phyloP scores from a whole-genome alignment of 2,888 invertebrate genomes.

The Aplocera efformata region DNA sequence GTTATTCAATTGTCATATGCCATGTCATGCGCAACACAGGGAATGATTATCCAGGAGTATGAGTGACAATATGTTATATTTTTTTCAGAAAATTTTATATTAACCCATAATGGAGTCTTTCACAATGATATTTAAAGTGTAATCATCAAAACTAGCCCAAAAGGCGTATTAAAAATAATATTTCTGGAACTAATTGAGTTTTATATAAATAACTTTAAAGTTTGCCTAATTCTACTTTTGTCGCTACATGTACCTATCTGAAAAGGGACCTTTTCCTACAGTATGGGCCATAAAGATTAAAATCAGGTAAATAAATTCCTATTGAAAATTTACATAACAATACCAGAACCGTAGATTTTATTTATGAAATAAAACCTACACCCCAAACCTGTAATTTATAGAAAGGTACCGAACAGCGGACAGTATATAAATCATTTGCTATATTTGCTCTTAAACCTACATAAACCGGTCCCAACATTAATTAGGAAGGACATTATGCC shows the following conservation, averaged over 20 bases:
- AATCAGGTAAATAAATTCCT: slow-evolving; percentile 19
- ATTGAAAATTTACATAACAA: slow-evolving; percentile 25
- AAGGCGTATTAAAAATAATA: too few relatives aligned
- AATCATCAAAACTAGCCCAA: too few relatives aligned
- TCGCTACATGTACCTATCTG: background rate
- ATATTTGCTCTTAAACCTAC: slow-evolving; percentile 35
- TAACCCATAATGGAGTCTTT: too few relatives aligned
- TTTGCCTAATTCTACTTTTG: background rate
- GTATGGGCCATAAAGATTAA: slow-evolving; percentile 3
- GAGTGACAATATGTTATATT: too few relatives aligned
- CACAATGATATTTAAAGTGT: too few relatives aligned
- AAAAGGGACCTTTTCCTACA: background rate
- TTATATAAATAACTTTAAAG: background rate
- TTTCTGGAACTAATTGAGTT: too few relatives aligned
- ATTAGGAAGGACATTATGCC: slow-evolving; percentile 31
- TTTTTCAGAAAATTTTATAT: too few relatives aligned
- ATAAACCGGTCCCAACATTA: slow-evolving; percentile 29
- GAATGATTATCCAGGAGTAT: too few relatives aligned
- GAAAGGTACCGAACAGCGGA: slow-evolving; percentile 34
- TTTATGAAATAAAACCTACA: slow-evolving; percentile 40
- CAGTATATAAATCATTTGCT: slow-evolving; percentile 43
- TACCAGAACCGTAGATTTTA: slow-evolving; percentile 31
- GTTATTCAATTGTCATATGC: too few relatives aligned
- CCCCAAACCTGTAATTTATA: slow-evolving; percentile 44
- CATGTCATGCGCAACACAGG: too few relatives aligned